Conservation (phyloP, 1,140 invertebrate species). For the Cyphomyrmex costatus region DNA sequence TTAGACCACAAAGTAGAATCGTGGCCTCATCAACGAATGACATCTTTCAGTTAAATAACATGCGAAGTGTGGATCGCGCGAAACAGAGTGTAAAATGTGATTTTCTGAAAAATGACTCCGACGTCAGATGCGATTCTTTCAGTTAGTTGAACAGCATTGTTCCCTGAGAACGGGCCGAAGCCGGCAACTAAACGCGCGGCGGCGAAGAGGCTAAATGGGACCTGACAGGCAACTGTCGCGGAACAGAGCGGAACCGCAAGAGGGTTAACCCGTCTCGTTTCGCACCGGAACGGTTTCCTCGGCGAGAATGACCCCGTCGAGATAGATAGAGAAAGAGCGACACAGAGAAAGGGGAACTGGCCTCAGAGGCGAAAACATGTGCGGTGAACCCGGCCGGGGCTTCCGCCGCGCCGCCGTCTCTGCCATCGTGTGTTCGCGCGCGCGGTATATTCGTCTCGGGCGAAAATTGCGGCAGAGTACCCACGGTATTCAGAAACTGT, state of each 20-base stretch:
- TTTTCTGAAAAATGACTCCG: slow-evolving; percentile 58
- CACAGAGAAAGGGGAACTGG: neutral
- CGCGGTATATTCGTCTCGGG: slow-evolving; percentile 57
- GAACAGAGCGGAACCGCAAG: slow-evolving; percentile 59
- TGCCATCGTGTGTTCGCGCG: neutral
- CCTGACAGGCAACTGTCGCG: slow-evolving; percentile 58
- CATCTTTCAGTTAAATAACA: slow-evolving; percentile 21
- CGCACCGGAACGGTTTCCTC: slow-evolving; percentile 46
- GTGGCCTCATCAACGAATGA: neutral
- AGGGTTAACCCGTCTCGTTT: slow-evolving; percentile 56
- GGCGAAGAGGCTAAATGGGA: slow-evolving; percentile 46
- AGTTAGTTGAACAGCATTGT: slow-evolving; percentile 41
- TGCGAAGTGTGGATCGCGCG: neutral
- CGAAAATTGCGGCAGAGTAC: slow-evolving; percentile 54
- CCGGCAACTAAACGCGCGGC: slow-evolving; percentile 32
- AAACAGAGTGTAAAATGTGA: slow-evolving; percentile 46
- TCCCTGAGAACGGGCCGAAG: slow-evolving; percentile 9
- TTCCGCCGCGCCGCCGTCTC: neutral
- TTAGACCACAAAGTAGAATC: neutral
- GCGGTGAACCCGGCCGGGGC: slow-evolving; percentile 41
- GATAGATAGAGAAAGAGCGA: slow-evolving; percentile 2
- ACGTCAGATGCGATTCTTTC: slow-evolving; percentile 47
- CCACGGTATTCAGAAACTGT: slow-evolving; percentile 61
- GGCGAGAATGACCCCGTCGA: slow-evolving; percentile 30
- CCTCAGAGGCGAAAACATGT: slow-evolving; percentile 39